A percentile compares a stretch with the other conserved stretches of the same genome.
Evolutionary conservation across 2,797 vertebrate genomes (phyloP).

Genomic region (Psittacula echo): DNA sequence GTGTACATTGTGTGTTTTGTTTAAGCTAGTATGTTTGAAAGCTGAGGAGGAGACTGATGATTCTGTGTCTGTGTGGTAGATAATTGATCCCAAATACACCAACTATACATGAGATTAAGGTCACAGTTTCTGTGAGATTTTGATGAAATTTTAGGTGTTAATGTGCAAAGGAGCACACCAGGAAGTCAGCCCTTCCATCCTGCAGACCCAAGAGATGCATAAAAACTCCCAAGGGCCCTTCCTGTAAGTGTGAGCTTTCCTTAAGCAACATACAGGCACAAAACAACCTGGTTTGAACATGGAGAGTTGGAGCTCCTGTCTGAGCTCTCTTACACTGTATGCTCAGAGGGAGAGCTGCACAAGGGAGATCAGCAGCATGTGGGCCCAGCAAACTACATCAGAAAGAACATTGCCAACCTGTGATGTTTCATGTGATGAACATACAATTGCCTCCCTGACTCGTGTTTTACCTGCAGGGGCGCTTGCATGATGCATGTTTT

Average conservation of each 20-base stretch:
- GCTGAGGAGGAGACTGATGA: neutral
- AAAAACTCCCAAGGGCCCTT: neutral
- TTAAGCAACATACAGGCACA: neutral
- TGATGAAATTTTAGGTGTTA: neutral
- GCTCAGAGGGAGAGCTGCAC: neutral
- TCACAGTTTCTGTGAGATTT: neutral
- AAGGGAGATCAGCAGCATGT: neutral
- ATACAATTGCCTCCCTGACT: neutral
- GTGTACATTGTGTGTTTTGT: neutral
- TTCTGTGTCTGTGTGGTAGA: neutral
- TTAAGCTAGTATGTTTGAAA: neutral
- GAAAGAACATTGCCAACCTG: neutral
- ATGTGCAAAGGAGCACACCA: neutral
- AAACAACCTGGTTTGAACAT: neutral
- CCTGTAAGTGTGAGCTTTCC: neutral
- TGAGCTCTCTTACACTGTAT: neutral
- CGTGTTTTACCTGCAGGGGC: neutral
- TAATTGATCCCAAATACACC: neutral
- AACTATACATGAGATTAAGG: neutral
- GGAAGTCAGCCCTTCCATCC: neutral
- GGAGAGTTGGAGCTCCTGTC: neutral
- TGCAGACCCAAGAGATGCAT: neutral
- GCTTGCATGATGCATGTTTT: rapidly evolving
- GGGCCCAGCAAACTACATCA: neutral
- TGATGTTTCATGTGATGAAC: neutral